Evolutionary conservation across 1,140 invertebrate genomes (phyloP).

Genomic region (Trichoplusia ni): DNA sequence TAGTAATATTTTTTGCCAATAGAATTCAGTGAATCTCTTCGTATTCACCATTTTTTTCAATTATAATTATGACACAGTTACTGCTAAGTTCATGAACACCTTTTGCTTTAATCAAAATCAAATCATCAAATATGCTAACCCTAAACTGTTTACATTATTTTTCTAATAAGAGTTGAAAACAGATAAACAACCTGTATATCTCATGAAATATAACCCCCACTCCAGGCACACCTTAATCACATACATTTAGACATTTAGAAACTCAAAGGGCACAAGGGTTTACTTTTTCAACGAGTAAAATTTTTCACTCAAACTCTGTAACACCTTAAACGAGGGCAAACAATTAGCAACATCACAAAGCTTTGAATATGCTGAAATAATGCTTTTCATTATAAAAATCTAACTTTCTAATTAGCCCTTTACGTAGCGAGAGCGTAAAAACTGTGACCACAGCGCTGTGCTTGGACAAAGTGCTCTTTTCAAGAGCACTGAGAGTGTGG

Average conservation of each 20-base stretch:
- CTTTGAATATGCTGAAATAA: constrained; percentile 30
- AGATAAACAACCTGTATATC: too few relatives aligned
- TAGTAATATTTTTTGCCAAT: too few relatives aligned
- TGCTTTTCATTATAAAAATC: constrained; percentile 41
- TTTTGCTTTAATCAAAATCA: too few relatives aligned
- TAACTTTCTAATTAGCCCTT: constrained; percentile 52
- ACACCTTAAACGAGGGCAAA: constrained; percentile 12
- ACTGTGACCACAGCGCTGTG: constrained; percentile 28
- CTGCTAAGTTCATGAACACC: too few relatives aligned
- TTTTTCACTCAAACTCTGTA: constrained; percentile 8
- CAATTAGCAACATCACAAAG: constrained; percentile 20
- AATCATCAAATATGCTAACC: too few relatives aligned
- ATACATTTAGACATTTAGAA: too few relatives aligned
- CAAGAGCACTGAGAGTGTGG: not conserved
- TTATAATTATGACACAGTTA: too few relatives aligned
- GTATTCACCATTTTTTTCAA: too few relatives aligned
- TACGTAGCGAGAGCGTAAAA: constrained; percentile 37
- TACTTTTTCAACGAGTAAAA: not conserved
- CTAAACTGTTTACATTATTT: too few relatives aligned
- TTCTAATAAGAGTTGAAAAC: too few relatives aligned
- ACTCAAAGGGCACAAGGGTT: not conserved
- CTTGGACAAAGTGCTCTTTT: constrained; percentile 36
- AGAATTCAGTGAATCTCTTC: too few relatives aligned
- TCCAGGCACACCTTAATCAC: not conserved
- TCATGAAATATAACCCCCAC: too few relatives aligned